Base-by-base conservation (phyloP, 2,797 vertebrate genomes). In the Momotus momota region DNA sequence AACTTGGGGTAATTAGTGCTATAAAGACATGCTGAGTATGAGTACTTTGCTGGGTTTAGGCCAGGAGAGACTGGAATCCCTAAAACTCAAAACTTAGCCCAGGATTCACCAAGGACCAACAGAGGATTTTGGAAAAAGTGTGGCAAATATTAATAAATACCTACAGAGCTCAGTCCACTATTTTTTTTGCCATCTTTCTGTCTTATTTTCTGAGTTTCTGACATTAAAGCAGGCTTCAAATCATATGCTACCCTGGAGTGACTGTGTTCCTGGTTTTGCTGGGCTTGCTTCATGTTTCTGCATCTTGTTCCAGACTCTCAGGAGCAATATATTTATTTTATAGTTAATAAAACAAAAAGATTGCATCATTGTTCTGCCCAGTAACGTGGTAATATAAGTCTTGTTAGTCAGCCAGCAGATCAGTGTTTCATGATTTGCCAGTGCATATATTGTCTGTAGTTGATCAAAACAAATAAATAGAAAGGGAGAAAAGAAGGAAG, bases 291-390 rank as follows among this genome's bases (percentile, higher is more conserved):
- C 21, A 25, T 58, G 13, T 6, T 79, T 72, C 38, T 72, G 58
- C 1, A 1, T 5, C 0, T 43, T 66, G 23, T 51, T 82, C 13
- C 60, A 80, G 64, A 55, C 67, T 80, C 86, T 70, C 55, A 73
- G 67, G 66, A 79, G 64, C 52, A 87, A 93, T 89, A 55, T 55
- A 73, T 92, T 81, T 71, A 49, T 81, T 91, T 95, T 90, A 92
- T 40, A 85, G 70, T 58, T 89, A 89, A 82, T 86, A 95, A 93
- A 93, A 40, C 16, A 80, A 74, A 89, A 73, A 52, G 71, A 79
- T 72, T 94, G 46, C 51, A 80, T 82, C 67, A 77, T 58, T 66
- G 51, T 70, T 90, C 67, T 82, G 78, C 74, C 67, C 89, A 85
- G 74, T 62, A 73, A 82, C 35, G 66, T 48, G 82, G 16, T 33